These are phyloP conservation scores for Edolisoma coerulescens DNA, from an alignment of 2,113 vertebrate species.

Conservation along the genomic window DNA sequence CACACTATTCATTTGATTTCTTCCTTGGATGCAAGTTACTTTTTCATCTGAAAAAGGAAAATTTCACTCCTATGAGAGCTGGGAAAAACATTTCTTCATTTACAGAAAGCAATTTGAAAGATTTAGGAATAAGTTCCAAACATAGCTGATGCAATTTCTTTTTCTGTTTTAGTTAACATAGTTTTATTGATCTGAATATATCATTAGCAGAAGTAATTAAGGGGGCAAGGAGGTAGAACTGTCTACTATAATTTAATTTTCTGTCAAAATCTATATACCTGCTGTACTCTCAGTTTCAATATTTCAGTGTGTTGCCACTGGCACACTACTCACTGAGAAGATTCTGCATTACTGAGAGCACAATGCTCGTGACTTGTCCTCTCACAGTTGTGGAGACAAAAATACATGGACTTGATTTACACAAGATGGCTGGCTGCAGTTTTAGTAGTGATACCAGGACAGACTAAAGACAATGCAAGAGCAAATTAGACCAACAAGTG, in stretches of 20 bases:
- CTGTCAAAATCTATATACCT: background rate
- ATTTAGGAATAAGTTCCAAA: background rate
- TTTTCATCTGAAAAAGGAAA: background rate
- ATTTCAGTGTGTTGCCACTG: background rate
- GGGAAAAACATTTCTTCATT: background rate
- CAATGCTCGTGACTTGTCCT: background rate
- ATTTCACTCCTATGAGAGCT: background rate
- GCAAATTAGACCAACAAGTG: background rate
- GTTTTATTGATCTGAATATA: constrained; percentile 31
- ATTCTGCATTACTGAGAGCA: background rate
- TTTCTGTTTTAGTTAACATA: constrained; percentile 9
- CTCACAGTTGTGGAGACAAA: background rate
- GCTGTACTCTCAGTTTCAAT: background rate
- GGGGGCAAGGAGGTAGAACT: background rate
- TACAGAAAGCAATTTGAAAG: background rate
- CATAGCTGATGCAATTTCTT: background rate
- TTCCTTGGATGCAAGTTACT: background rate
- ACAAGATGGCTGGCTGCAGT: background rate
- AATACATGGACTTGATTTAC: background rate
- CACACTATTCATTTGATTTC: background rate
- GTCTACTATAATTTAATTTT: constrained; percentile 17
- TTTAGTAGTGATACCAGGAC: background rate
- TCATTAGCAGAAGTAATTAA: constrained; percentile 1
- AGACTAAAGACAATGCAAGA: background rate
- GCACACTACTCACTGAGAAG: background rate